These are phyloP conservation scores for Leptopilina syphax DNA, from an alignment of 2,888 invertebrate genomes.

Conservation along the genomic window DNA sequence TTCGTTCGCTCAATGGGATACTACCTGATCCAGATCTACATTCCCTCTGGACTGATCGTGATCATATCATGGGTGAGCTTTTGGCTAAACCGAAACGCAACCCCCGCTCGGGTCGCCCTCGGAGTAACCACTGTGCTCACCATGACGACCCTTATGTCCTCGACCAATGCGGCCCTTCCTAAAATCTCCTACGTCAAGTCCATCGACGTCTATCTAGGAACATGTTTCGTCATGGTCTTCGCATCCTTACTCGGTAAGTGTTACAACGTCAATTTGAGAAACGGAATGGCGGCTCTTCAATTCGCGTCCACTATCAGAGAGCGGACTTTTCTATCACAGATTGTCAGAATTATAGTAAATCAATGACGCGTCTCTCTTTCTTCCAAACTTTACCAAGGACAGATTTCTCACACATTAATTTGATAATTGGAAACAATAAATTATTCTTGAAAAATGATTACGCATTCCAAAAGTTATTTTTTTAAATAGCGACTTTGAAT, in stretches of 20 bases:
- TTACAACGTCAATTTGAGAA: constrained; percentile 14
- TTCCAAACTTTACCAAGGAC: constrained; percentile 39
- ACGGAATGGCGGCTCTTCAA: constrained; percentile 35
- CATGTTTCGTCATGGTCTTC: constrained; percentile 99
- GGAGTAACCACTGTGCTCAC: constrained; percentile 97
- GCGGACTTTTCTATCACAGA: constrained; percentile 36
- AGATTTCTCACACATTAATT: constrained; percentile 13
- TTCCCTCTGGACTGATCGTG: constrained; percentile 97
- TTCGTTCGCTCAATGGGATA: constrained; percentile 99
- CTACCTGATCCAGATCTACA: constrained; percentile 98
- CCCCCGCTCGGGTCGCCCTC: constrained; percentile 94
- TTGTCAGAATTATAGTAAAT: constrained; percentile 40
- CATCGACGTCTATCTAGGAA: constrained; percentile 97
- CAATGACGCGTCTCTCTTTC: constrained; percentile 37
- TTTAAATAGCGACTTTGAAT: too few species aligned
- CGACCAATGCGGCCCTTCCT: constrained; percentile 96
- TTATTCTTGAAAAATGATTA: neutral
- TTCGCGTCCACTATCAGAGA: constrained; percentile 8
- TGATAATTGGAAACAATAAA: too few species aligned
- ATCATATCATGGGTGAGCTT: constrained; percentile 98
- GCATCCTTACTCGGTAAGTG: constrained; percentile 94
- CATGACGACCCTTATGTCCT: constrained; percentile 98
- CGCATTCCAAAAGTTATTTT: too few species aligned
- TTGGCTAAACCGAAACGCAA: constrained; percentile 97
- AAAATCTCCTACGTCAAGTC: constrained; percentile 99